Conservation (phyloP, 2,888 invertebrate genomes). For the Melinopterus prodromus region DNA sequence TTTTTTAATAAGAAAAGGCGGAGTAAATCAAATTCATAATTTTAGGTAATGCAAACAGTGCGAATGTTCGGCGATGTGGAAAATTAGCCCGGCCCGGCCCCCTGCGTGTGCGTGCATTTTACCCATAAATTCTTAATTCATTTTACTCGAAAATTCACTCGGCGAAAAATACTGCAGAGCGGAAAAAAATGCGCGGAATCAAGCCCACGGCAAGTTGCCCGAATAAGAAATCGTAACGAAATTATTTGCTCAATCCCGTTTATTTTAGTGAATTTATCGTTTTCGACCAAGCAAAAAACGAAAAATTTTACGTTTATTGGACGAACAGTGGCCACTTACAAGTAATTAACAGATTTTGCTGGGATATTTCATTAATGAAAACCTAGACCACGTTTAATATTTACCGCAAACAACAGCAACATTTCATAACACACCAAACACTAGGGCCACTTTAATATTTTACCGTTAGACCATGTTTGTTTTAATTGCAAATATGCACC, state of each 20-base stretch:
- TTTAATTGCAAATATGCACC: conserved; percentile 18
- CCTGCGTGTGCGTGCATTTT: background rate
- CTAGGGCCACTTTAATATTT: conserved; percentile 23
- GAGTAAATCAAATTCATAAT: background rate
- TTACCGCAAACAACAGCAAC: conserved; percentile 22
- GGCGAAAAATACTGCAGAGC: background rate
- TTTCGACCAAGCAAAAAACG: background rate
- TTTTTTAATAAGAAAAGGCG: background rate
- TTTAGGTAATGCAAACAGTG: background rate
- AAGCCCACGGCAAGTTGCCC: background rate
- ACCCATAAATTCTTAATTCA: background rate
- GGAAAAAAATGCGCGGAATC: too few species aligned
- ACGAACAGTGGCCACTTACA: background rate
- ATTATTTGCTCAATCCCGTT: too few species aligned
- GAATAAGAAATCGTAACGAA: background rate
- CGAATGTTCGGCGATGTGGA: background rate
- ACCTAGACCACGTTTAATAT: conserved; percentile 24
- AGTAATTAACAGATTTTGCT: conserved; percentile 19
- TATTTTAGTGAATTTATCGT: too few species aligned
- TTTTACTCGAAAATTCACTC: background rate
- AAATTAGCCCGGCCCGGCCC: background rate
- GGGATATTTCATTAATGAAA: conserved; percentile 20
- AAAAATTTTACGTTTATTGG: background rate
- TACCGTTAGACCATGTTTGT: conserved; percentile 11
- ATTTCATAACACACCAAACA: conserved; percentile 22